Evolutionary conservation across 2,888 invertebrate genomes (phyloP), one percentile per base, ranked within the genome.

Genomic region (Chrysina gloriosa): DNA sequence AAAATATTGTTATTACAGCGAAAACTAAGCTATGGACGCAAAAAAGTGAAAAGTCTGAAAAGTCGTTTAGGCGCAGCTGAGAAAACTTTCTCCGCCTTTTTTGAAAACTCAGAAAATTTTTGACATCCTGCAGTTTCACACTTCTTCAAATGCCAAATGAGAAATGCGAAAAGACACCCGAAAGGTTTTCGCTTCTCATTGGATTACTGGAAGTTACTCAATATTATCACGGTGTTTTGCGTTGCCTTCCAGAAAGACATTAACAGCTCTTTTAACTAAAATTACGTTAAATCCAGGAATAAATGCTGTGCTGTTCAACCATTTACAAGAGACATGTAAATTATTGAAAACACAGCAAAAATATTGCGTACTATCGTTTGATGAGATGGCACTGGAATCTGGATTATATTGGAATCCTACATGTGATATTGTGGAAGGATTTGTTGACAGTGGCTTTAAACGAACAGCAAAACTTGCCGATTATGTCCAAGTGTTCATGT

Each of bases 111-210:
- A n/a, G n/a, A n/a, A n/a, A n/a, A n/a, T n/a, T n/a, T n/a, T n/a
- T n/a, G n/a, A n/a, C n/a, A 61, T 9, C 11, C 42, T 9, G 23
- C 19, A 39, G 21, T 61, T 11, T 2, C 11, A 11, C 56, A 65
- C 6, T 71, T 72, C 58, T 29, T 72, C 6, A 54, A 67, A 61
- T 42, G 23, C 5, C 70, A 72, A 65, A 52, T 71, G 7, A 19
- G 68, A 7, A 65, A 54, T 34, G 58, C 36, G 23, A 63, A 36
- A 14, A 11, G 58, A 25, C 16, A 45, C 9, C 71, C 71, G 9
- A 69, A 65, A 31, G 71, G 69, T 5, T 63, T 69, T 50, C 66
- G 70, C 52, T 74, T 69, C 64, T 71, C 69, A 14, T 21, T 64
- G 7, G 68, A 70, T 31, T 68, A 74, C 16, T 4, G 54, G 56